Conservation (phyloP, 2,113 vertebrate genomes). For the Alaudala cheleensis region DNA sequence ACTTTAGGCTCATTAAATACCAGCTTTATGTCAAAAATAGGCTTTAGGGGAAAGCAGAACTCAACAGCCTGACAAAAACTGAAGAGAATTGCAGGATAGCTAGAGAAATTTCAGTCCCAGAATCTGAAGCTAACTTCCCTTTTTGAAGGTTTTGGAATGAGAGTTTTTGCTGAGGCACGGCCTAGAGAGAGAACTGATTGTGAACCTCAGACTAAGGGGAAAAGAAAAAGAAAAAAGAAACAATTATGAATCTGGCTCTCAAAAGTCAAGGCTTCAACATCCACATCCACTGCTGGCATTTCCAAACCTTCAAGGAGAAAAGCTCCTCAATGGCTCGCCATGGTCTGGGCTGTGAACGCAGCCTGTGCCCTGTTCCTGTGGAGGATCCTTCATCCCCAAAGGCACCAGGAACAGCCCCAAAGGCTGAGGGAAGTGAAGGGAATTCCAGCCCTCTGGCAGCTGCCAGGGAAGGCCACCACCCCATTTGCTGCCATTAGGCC, state of each 20-base stretch:
- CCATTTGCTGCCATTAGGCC: background rate
- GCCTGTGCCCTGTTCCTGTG: fast-evolving
- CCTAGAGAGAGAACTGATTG: background rate
- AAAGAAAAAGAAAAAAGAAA: background rate
- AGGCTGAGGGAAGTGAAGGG: background rate
- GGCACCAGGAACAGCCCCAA: background rate
- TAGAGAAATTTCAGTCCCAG: background rate
- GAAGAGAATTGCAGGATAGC: background rate
- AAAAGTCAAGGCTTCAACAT: background rate
- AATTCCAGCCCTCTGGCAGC: background rate
- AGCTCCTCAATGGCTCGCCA: fast-evolving
- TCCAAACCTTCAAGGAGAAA: background rate
- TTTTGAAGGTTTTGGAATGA: background rate
- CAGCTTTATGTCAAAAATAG: background rate
- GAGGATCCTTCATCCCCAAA: background rate
- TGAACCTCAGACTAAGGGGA: background rate
- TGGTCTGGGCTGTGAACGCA: background rate
- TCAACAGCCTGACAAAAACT: background rate
- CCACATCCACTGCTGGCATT: background rate
- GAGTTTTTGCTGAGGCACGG: background rate
- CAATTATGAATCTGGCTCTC: background rate
- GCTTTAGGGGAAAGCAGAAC: background rate
- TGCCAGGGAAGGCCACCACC: background rate
- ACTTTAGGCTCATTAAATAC: background rate
- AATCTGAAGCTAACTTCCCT: background rate